Base-by-base conservation (phyloP, 2,888 invertebrate species). In the Eulithis testata region DNA sequence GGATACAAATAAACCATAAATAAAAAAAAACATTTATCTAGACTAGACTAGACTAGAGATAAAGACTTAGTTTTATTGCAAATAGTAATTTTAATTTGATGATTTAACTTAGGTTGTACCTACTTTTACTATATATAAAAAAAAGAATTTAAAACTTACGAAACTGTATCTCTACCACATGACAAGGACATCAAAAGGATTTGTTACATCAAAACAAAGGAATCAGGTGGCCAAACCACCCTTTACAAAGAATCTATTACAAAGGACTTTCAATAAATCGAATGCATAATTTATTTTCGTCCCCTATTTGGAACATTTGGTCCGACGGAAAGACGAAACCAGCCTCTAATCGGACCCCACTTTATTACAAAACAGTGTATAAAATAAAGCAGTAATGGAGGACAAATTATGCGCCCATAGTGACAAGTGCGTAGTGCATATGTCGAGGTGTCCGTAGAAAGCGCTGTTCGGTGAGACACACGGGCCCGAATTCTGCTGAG, bases 401-500 rank as follows among this genome's bases (percentile, higher is more conserved):
- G 79, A 90, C 91, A 90, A 92, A 93, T 93, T 91, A 92, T 89
- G 87, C 86, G 83, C 75, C 74, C 75, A 78, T 75, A 76, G 81
- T 83, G 88, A 90, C 92, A 92, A 91, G 91, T 92, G 91, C 88
- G 79, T 78, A 65, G 79, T 87, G 77, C 92, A 91, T 92, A 91
- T 91, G 93, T 84, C 91, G 84, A 80, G 81, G 91, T 91, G 92
- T 92, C 86, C 86, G 86, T 71, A 84, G 79, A 79, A 89, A 91
- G 83, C 83, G 88, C 58, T 68, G 52, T 65, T 62, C 61, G 11
- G 69, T n/a, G 74, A 6, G 31, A 86, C 85, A 82, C 76, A 89
- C 81, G 51, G 79, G 0, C 3, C 3, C 0, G 5, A 1, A 57
- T 44, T 54, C 64, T 49, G 40, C 49, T 54, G 21, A 47, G 37